Conservation (phyloP, 2,888 invertebrate genomes). For the Eristalis intricaria region DNA sequence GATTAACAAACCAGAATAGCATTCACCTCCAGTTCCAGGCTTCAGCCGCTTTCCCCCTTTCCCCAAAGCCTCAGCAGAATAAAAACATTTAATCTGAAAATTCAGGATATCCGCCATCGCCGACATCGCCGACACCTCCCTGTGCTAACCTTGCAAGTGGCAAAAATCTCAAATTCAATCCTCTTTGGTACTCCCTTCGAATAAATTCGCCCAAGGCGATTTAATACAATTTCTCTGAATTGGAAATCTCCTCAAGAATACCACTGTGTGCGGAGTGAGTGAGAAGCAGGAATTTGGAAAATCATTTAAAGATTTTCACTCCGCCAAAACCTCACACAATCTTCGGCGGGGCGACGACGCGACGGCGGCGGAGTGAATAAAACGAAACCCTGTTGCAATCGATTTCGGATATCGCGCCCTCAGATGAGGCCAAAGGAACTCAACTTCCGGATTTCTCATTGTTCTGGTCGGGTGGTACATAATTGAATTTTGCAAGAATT, state of each 20-base stretch:
- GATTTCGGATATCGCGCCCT: constrained; percentile 39
- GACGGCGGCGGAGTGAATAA: no score
- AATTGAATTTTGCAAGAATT: constrained; percentile 64
- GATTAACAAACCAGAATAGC: neutral
- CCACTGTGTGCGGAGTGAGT: neutral
- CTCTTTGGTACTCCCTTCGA: constrained; percentile 22
- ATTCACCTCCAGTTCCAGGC: neutral
- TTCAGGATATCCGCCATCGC: neutral
- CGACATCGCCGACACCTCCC: neutral
- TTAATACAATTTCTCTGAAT: constrained; percentile 52
- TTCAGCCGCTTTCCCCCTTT: no score
- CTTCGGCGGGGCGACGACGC: no score
- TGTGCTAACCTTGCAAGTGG: neutral
- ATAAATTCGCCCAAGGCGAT: constrained; percentile 48
- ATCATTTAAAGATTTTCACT: constrained; percentile 53
- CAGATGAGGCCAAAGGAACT: constrained; percentile 26
- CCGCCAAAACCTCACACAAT: neutral
- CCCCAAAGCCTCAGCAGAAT: neutral
- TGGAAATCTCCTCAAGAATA: constrained; percentile 41
- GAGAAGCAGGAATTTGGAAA: constrained; percentile 50
- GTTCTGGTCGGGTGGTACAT: neutral
- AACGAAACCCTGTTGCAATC: constrained; percentile 35
- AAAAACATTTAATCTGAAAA: neutral
- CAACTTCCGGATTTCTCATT: constrained; percentile 30
- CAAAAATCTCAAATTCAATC: constrained; percentile 23